Base-by-base conservation (phyloP, 2,113 vertebrate genomes). In the Ancistrus triradiatus region DNA sequence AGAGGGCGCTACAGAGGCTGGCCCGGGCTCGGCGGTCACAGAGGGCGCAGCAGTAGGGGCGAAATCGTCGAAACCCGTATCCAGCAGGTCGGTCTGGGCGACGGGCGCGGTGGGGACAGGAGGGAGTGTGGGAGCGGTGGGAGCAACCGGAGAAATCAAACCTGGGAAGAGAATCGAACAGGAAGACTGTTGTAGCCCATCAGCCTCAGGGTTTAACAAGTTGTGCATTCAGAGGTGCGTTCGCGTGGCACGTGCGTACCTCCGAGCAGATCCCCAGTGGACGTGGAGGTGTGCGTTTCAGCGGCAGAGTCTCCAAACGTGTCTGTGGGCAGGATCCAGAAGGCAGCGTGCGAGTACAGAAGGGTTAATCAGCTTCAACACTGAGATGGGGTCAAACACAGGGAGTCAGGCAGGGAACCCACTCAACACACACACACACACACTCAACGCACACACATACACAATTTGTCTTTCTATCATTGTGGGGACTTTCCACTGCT, bases 191-290 rank as follows among this genome's bases (percentile, higher is more conserved):
- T 31, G 7, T 4, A 3, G 7, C 27, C 7, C 27, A 7, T 31
- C 27, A 31, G 27, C 7, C n/a, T n/a, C n/a, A n/a, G n/a, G n/a
- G n/a, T n/a, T n/a, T n/a, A n/a, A n/a, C n/a, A 7, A 7, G 7
- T 4, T 31, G 27, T 31, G 27, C 3, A 31, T 4, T 31, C n/a
- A n/a, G 27, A 31, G 27, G 38, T 3, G 13, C 11, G 5, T 42
- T 11, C 6, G 14, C 5, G 13, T 14, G 11, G 38, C 6, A 14
- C n/a, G 14, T 3, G 2, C 4, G 9, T 88, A 98, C 95, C 95
- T 86, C 92, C 90, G 76, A 98, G 88, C 68, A 98, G 87, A 78
- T 98, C 95, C 63, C 88, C 91, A 74, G 87, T 90, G 70, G 93
- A 89, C 64, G 89, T 83, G 81, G 89, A 64, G 66, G 85, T 85